Percentiles rank a stretch among this genome's conserved stretches.
These are phyloP conservation scores for Pangasianodon hypophthalmus DNA, from an alignment of 2,113 vertebrate species.

Conservation along the genomic window DNA sequence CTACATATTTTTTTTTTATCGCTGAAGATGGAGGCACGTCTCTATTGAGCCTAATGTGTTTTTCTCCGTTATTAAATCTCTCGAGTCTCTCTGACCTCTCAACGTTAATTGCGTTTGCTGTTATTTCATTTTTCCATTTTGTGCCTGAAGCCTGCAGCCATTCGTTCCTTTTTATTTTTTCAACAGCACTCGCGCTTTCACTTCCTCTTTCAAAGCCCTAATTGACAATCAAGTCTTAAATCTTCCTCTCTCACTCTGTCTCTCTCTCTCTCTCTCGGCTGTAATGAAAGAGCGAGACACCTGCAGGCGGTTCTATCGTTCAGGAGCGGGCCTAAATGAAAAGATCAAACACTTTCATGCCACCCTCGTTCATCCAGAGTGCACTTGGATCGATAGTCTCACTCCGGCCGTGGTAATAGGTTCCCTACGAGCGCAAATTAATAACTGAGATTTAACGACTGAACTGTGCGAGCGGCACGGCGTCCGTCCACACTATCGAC, in stretches of 20 bases:
- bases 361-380: constrained; percentile 45
- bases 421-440: constrained; percentile 60
- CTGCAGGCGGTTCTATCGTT: constrained; percentile 22
- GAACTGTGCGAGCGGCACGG: constrained; percentile 45
- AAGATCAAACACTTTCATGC: constrained; percentile 62
- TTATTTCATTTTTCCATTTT: constrained; percentile 16
- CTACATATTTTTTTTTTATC: neutral
- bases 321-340: constrained; percentile 57
- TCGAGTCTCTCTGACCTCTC: constrained; percentile 22
- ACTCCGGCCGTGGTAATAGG: constrained; percentile 52
- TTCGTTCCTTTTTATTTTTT: neutral
- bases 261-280: neutral
- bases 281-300: constrained; percentile 35
- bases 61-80: constrained; percentile 9
- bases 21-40: neutral
- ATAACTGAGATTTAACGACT: constrained; percentile 64
- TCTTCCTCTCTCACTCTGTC: neutral
- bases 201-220: constrained; percentile 42
- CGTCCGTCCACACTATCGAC: neutral
- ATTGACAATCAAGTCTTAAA: constrained; percentile 40
- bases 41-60: constrained; percentile 4
- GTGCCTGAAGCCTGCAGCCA: constrained; percentile 3
- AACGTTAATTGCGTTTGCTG: constrained; percentile 36
- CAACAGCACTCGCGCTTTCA: neutral
- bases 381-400: constrained; percentile 54